A percentile compares a stretch with the other conserved stretches of the same genome.
phyloP scores from a whole-genome alignment of 1,140 invertebrate species.

The Paralvinella palmiformis region DNA sequence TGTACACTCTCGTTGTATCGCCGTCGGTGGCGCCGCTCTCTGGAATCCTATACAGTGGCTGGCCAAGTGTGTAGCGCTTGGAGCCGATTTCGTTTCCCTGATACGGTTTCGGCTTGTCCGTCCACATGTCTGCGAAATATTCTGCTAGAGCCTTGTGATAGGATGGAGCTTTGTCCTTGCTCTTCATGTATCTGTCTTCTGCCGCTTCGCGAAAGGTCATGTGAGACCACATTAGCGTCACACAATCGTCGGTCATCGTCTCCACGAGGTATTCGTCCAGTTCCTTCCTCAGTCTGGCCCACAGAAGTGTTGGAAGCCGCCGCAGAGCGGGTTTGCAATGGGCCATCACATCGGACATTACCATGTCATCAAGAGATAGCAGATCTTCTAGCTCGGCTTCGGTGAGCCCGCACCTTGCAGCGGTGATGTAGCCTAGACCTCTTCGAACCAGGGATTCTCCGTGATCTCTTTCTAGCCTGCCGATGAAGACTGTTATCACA shows the following conservation, averaged over 20 bases:
- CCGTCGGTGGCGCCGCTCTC: constrained; percentile 60
- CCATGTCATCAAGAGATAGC: constrained; percentile 63
- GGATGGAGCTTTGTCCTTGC: constrained; percentile 46
- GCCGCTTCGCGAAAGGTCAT: constrained; percentile 55
- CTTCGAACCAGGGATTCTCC: constrained; percentile 55
- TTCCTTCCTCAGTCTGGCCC: constrained; percentile 61
- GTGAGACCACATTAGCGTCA: constrained; percentile 62
- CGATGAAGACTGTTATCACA: constrained; percentile 38
- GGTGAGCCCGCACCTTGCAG: constrained; percentile 64
- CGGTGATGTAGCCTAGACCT: constrained; percentile 63
- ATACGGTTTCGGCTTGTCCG: constrained; percentile 30
- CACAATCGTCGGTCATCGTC: constrained; percentile 55
- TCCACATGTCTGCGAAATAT: constrained; percentile 52
- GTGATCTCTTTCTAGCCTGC: constrained; percentile 61
- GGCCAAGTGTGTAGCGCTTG: constrained; percentile 28
- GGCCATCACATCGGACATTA: constrained; percentile 54
- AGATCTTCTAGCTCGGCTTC: constrained; percentile 70
- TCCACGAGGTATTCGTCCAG: constrained; percentile 63
- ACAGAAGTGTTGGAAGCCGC: constrained; percentile 56
- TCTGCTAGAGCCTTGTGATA: constrained; percentile 53
- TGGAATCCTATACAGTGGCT: constrained; percentile 62
- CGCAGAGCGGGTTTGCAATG: constrained; percentile 44
- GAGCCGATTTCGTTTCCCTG: constrained; percentile 32
- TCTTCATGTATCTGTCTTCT: constrained; percentile 54
- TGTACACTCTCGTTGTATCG: constrained; percentile 62